Evolutionary conservation across 2,113 vertebrate species (phyloP), one percentile per base, ranked within the genome.

Genomic region (Panurus biarmicus): DNA sequence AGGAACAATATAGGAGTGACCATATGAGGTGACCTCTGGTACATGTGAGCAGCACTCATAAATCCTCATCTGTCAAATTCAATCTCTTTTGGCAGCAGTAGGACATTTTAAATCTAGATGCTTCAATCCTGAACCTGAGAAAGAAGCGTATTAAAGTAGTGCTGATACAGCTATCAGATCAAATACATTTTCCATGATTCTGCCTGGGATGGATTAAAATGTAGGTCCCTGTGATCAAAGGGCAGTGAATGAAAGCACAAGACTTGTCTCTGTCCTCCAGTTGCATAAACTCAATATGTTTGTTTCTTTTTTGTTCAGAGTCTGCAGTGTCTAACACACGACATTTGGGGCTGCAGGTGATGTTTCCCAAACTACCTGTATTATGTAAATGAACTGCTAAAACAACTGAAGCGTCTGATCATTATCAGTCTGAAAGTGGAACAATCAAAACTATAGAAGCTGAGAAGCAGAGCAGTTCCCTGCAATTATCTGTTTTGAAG

Each of bases 401-500:
- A 90, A 95, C 91, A 93, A 93, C 92, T 87, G 89, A 96, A 96
- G 88, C 1, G 20, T 93, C 83, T 91, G 86, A 95, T 97, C 96
- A 89, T 92, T 95, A 96, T 95, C 72, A 93, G 92, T 82, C 89
- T 96, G 87, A 93, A 95, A 97, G 94, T 91, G 89, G 97, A 97
- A 97, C 97, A 97, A 97, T 95, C 97, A 97, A 87, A 76, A 97
- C 92, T 92, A 91, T 94, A 72, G 85, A 90, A 96, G 94, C 93
- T 94, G 87, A 97, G 96, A 96, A 96, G 95, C 96, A 95, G 91
- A 97, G 88, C 89, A 96, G 93, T 83, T 91, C 96, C 35, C 94
- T 97, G 96, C 97, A 98, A 98, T 98, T 98, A 98, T 96, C 97
- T 97, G 93, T 97, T 97, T 98, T 97, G 97, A 97, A 97, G 97